phyloP scores from a whole-genome alignment of 2,888 invertebrate genomes.

The Norana najaformis region DNA sequence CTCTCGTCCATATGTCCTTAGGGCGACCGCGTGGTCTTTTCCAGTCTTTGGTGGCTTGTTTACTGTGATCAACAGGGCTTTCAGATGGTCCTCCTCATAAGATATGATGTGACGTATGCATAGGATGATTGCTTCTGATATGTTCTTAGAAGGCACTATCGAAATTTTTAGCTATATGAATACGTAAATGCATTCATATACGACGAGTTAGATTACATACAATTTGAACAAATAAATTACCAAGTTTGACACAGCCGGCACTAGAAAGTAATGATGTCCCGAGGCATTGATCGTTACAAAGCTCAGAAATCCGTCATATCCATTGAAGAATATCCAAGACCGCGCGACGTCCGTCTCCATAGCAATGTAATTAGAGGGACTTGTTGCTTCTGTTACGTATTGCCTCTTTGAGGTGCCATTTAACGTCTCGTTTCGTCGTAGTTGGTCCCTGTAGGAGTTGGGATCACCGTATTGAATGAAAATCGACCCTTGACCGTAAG shows the following conservation, averaged over 20 bases:
- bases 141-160: not conserved
- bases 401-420: not conserved
- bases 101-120: too few species aligned
- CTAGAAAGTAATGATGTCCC: not conserved
- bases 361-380: not conserved
- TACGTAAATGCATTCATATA: not conserved
- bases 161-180: not conserved
- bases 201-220: not conserved
- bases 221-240: not conserved
- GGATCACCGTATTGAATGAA: not conserved
- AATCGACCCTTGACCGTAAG: not conserved
- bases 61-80: too few species aligned
- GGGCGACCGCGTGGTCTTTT: too few species aligned
- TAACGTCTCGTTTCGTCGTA: constrained; percentile 3
- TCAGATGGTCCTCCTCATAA: too few species aligned
- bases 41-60: too few species aligned
- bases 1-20: too few species aligned
- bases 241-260: not conserved
- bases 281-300: not conserved
- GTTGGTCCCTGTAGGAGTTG: not conserved
- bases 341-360: not conserved
- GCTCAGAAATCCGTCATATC: not conserved
- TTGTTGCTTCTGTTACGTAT: not conserved
- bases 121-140: not conserved
- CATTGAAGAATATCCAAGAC: not conserved